These are phyloP conservation scores for Micromys minutus DNA, from an alignment of 2,113 vertebrate species.

Conservation along the genomic window DNA sequence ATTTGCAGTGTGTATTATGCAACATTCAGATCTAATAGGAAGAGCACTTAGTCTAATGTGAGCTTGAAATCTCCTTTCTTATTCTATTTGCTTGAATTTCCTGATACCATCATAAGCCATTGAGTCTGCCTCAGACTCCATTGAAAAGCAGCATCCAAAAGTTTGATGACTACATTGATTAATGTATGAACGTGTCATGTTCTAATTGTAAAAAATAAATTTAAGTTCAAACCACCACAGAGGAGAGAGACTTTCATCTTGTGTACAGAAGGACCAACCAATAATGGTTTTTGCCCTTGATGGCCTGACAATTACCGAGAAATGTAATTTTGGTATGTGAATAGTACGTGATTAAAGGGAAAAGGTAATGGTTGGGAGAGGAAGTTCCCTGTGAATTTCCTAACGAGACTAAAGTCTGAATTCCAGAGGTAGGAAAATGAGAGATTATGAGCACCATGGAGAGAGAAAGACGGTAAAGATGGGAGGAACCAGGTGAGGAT, in stretches of 20 bases:
- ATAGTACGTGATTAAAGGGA: neutral
- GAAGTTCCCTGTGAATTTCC: neutral
- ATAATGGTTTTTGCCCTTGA: neutral
- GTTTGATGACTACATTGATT: neutral
- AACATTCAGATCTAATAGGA: neutral
- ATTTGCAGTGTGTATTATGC: neutral
- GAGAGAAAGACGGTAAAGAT: neutral
- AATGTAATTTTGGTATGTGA: too few species aligned
- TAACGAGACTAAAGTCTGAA: neutral
- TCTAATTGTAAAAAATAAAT: neutral
- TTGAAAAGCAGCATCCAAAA: neutral
- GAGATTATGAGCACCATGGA: neutral
- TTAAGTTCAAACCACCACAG: neutral
- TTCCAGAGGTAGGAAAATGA: neutral
- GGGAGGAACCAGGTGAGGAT: neutral
- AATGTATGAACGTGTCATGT: neutral
- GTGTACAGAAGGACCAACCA: neutral
- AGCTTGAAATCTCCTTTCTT: neutral
- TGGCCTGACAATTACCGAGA: neutral
- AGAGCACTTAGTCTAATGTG: neutral
- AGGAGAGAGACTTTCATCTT: constrained; percentile 18
- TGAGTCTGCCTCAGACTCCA: neutral
- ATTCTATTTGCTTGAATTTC: constrained; percentile 3
- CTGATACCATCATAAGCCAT: neutral
- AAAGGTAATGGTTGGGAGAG: neutral